Conservation (phyloP, 2,888 invertebrate genomes). For the Dynastes hyllus region DNA sequence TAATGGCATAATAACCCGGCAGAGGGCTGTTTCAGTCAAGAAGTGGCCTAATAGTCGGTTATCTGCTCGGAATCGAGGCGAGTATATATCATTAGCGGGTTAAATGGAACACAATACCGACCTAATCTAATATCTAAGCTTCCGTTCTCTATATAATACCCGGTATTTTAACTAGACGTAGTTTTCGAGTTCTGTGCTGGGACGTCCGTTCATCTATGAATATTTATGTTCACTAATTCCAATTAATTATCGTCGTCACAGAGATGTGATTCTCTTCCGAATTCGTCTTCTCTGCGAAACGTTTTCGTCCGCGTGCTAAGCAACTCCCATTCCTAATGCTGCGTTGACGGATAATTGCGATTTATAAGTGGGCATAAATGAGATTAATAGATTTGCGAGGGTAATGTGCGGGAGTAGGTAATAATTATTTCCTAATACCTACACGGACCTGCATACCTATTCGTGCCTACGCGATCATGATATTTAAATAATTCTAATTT, state of each 20-base stretch:
- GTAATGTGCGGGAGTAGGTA: neutral
- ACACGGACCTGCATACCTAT: neutral
- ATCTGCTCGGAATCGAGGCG: slow-evolving; percentile 56
- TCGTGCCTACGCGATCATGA: neutral
- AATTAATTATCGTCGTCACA: slow-evolving; percentile 48
- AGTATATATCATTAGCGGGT: slow-evolving; percentile 56
- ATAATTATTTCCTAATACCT: slow-evolving; percentile 4
- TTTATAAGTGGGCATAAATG: slow-evolving; percentile 12
- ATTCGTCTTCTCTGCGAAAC: slow-evolving; percentile 11
- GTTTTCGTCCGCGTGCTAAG: too few species aligned
- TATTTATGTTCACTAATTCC: slow-evolving; percentile 54
- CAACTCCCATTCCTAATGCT: too few species aligned
- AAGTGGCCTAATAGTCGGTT: slow-evolving; percentile 56
- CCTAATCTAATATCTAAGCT: slow-evolving; percentile 55
- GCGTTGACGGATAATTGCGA: slow-evolving; percentile 25
- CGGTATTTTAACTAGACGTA: slow-evolving; percentile 51
- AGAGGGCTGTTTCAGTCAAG: slow-evolving; percentile 50
- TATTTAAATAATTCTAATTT: too few species aligned
- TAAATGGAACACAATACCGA: slow-evolving; percentile 57
- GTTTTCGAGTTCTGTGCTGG: slow-evolving; percentile 28
- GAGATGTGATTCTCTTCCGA: slow-evolving; percentile 34
- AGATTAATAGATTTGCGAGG: slow-evolving; percentile 8
- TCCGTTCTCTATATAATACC: slow-evolving; percentile 51
- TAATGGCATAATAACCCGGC: slow-evolving; percentile 51
- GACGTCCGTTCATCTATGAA: slow-evolving; percentile 45